Evolutionary conservation across 53 echinoderm and acorn worm genomes (phyloP).

Genomic region (Temnopleurus reevesii): DNA sequence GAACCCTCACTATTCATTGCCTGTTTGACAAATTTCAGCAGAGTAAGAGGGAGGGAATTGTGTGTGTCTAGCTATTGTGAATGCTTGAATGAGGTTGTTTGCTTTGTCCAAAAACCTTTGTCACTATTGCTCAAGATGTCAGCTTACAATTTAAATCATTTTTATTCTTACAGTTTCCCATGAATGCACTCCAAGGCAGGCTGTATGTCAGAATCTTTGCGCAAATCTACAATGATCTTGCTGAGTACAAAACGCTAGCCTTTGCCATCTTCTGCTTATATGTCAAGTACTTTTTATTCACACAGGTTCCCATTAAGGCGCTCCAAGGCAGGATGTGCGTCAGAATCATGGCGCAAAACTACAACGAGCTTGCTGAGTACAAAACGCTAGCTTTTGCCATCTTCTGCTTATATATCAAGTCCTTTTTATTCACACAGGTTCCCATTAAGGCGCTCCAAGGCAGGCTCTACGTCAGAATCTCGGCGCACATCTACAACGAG

Average conservation of each 20-base stretch:
- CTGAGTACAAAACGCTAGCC: slow-evolving; percentile 70
- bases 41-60: too few relatives aligned
- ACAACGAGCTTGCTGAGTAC: slow-evolving; percentile 79
- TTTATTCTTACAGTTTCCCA: too few relatives aligned
- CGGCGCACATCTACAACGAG: slow-evolving; percentile 85
- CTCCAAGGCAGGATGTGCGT: slow-evolving; percentile 72
- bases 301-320: slow-evolving; percentile 81
- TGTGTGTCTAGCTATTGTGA: too few relatives aligned
- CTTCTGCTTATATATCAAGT: not conserved
- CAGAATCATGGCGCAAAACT: slow-evolving; percentile 72
- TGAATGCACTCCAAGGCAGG: slow-evolving; percentile 72
- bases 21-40: too few relatives aligned
- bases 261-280: slow-evolving; percentile 61
- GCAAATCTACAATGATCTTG: slow-evolving; percentile 77
- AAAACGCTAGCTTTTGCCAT: slow-evolving; percentile 66
- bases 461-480: slow-evolving; percentile 79
- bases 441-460: slow-evolving; percentile 85
- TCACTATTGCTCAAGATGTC: too few relatives aligned
- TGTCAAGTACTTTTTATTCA: too few relatives aligned
- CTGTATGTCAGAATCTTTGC: slow-evolving; percentile 76
- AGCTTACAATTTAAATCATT: too few relatives aligned
- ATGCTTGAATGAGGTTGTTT: too few relatives aligned
- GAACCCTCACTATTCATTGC: too few relatives aligned
- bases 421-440: slow-evolving; percentile 64
- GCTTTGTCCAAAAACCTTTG: too few relatives aligned